Conservation (phyloP, 30 jellyfish, hydroid and myxozoan genomes). For the Cassiopea xamachana region DNA sequence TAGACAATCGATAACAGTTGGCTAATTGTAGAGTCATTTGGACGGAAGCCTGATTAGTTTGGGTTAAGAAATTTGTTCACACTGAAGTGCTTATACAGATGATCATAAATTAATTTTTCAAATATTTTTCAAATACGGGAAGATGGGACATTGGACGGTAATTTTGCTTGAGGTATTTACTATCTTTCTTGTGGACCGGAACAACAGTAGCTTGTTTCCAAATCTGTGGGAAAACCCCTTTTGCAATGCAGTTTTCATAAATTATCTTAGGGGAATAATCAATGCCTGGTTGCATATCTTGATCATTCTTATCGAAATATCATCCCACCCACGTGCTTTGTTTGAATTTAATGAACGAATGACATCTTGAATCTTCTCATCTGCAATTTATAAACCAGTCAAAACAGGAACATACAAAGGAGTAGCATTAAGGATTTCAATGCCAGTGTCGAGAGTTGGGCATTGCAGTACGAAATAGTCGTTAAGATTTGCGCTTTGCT, state of each 20-base stretch:
- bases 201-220: constrained; percentile 9
- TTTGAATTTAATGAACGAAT: constrained; percentile 20
- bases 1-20: constrained; percentile 56
- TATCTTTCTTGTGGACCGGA: constrained; percentile 3
- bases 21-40: constrained; percentile 22
- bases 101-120: constrained; percentile 26
- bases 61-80: background rate
- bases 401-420: constrained; percentile 40
- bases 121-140: background rate
- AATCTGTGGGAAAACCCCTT: background rate
- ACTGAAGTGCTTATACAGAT: constrained; percentile 10
- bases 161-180: constrained; percentile 17
- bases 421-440: constrained; percentile 43
- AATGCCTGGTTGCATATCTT: background rate
- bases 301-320: constrained; percentile 58
- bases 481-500: constrained; percentile 55
- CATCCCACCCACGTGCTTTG: constrained; percentile 71
- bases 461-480: constrained; percentile 64
- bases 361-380: constrained; percentile 5
- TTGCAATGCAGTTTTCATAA: background rate
- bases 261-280: background rate
- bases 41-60: constrained; percentile 1
- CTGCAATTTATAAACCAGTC: background rate
- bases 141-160: constrained; percentile 19
- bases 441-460: constrained; percentile 40